phyloP scores from a whole-genome alignment of 2,113 vertebrate genomes.

The Oriolus oriolus region DNA sequence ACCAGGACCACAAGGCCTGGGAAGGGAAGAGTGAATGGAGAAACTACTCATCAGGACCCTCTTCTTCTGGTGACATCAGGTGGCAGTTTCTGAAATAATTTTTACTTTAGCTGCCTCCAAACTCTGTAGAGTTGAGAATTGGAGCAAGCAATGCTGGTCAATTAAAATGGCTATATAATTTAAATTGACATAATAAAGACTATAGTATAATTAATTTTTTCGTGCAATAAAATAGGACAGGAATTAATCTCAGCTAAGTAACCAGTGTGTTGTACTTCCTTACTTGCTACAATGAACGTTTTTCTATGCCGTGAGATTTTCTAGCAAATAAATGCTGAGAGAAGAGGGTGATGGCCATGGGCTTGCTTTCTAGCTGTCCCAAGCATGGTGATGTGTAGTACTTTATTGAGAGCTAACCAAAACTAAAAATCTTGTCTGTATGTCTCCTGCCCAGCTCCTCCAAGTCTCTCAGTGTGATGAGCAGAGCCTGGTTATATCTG shows the following conservation, averaged over 20 bases:
- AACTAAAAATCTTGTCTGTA: background rate
- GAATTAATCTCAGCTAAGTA: background rate
- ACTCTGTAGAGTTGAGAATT: background rate
- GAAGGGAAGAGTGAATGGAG: background rate
- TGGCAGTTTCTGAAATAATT: background rate
- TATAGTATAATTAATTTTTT: background rate
- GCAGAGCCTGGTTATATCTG: background rate
- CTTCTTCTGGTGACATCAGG: background rate
- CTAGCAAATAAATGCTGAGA: background rate
- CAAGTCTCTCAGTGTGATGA: background rate
- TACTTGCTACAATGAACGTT: background rate
- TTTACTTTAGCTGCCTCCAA: background rate
- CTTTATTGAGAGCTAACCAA: background rate
- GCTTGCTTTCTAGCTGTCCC: background rate
- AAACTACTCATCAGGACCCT: background rate
- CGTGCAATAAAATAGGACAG: background rate
- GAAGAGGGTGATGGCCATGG: background rate
- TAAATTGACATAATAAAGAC: background rate
- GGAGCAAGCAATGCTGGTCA: background rate
- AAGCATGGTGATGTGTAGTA: background rate
- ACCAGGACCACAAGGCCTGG: background rate
- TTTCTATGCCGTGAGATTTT: background rate
- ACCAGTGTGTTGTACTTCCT: background rate
- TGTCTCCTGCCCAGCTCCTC: background rate
- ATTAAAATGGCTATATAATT: background rate